Base-by-base conservation (phyloP, 2,888 invertebrate species). In the Argynnis bischoffii region DNA sequence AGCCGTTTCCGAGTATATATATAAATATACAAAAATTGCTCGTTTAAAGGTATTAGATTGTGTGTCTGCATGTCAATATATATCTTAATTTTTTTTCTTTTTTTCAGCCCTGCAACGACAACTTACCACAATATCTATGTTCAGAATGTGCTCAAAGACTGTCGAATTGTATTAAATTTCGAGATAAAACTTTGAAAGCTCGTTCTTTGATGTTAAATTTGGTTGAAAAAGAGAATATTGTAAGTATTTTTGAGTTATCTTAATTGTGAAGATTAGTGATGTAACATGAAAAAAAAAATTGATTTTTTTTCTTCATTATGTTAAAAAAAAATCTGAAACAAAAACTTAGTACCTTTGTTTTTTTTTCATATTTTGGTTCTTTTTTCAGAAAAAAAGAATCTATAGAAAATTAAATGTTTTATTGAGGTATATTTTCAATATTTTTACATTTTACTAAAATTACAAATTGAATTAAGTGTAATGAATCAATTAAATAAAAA, bases 81-180 rank as follows among this genome's bases (percentile, higher is more conserved):
- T 4, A 16, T 6, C 3, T 57, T 11, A 21, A 46, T 14, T 3
- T 26, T 1, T 18, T 11, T 2, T 41, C 8, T 41, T 21, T 18
- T 16, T 77, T 77, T 2, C 72, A 89, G 89, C 6, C 85, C 2
- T 50, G 53, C 1, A 75, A 75, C n/a, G 81, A 83, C 14, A 78
- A 75, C 0, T 18, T 92, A 4, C 89, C 90, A 0, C 83, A 81
- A 61, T 78, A 74, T 3, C 50, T 90, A 0, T 92, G 91, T n/a
- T 63, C 72, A 0, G 86, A 89, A 54, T 92, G 91, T 63, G 77
- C 84, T 0, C 80, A 81, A 0, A 73, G 88, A 3, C 60, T 91
- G 0, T 5, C 77, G 0, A 81, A 77, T 46, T 83, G 79, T 55
- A 72, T 73, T 13, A 71, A 64, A 1, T 83, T 92, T 1, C 76